Percentiles rank a stretch among this genome's conserved stretches.
Evolutionary conservation across 2,888 invertebrate genomes (phyloP).

Genomic region (Drosophila anceps): DNA sequence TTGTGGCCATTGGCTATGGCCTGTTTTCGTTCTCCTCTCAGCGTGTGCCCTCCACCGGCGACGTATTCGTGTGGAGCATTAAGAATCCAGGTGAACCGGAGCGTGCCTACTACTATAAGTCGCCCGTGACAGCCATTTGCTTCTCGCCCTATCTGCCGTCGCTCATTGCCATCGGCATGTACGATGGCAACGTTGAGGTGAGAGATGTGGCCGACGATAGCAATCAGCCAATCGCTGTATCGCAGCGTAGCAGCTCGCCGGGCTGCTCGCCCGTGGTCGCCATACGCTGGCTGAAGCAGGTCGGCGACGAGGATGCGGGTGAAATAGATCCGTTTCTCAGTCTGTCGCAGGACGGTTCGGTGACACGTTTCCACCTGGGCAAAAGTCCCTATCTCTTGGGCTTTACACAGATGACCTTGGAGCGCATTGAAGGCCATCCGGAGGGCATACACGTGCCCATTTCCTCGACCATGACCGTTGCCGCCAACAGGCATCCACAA

Average conservation of each 20-base stretch:
- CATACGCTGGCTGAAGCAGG: conserved; percentile 87
- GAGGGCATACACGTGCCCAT: conserved; percentile 86
- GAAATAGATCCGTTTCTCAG: conserved; percentile 88
- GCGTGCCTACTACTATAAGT: conserved; percentile 88
- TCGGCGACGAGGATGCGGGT: conserved; percentile 35
- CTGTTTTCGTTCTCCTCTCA: conserved; percentile 87
- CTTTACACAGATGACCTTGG: conserved; percentile 88
- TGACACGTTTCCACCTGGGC: conserved; percentile 87
- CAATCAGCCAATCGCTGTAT: conserved; percentile 86
- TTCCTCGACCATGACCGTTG: conserved; percentile 53
- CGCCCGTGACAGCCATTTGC: conserved; percentile 89
- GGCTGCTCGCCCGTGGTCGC: conserved; percentile 89
- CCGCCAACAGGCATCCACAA: conserved; percentile 88
- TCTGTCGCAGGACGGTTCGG: conserved; percentile 88
- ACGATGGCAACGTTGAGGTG: conserved; percentile 90
- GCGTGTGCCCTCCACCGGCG: conserved; percentile 87
- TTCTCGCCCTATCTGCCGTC: conserved; percentile 90
- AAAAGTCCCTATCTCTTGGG: conserved; percentile 88
- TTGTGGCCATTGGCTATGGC: conserved; percentile 92
- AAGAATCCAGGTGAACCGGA: conserved; percentile 93
- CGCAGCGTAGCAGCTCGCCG: conserved; percentile 87
- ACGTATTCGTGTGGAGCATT: conserved; percentile 91
- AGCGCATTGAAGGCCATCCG: conserved; percentile 89
- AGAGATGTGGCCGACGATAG: conserved; percentile 88
- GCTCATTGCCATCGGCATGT: conserved; percentile 90